Conservation (phyloP, 2,888 invertebrate species). For the Ariolimax columbianus region DNA sequence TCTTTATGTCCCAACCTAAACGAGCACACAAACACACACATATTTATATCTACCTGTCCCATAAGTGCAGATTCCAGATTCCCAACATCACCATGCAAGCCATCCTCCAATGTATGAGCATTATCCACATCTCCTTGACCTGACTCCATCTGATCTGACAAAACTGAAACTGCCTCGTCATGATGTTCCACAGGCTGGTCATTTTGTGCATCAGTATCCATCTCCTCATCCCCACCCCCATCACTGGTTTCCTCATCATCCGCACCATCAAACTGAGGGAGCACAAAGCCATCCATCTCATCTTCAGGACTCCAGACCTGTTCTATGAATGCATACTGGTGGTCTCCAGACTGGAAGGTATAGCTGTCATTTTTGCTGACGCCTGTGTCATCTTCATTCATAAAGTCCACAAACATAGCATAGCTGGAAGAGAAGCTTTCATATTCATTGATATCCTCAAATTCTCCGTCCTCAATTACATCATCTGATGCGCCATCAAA, state of each 20-base stretch:
- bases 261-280: slow-evolving; percentile 54
- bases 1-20: too few relatives aligned
- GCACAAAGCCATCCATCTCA: slow-evolving; percentile 5
- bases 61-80: slow-evolving; percentile 37
- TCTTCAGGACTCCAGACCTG: neutral
- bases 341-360: slow-evolving; percentile 22
- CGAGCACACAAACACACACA: neutral
- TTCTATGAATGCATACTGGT: slow-evolving; percentile 29
- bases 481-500: slow-evolving; percentile 44
- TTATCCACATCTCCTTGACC: slow-evolving; percentile 30
- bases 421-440: neutral
- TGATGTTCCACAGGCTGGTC: slow-evolving; percentile 44
- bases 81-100: slow-evolving; percentile 34
- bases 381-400: neutral
- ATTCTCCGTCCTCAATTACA: slow-evolving; percentile 34
- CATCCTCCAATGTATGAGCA: slow-evolving; percentile 13
- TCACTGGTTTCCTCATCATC: slow-evolving; percentile 45
- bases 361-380: neutral
- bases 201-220: slow-evolving; percentile 13
- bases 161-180: slow-evolving; percentile 25
- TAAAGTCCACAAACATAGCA: neutral
- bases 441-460: slow-evolving; percentile 12
- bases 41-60: slow-evolving; percentile 27
- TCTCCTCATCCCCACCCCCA: slow-evolving; percentile 53
- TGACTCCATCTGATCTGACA: slow-evolving; percentile 41